Base-by-base conservation (phyloP, 2,113 vertebrate species). In the Vulpes lagopus region DNA sequence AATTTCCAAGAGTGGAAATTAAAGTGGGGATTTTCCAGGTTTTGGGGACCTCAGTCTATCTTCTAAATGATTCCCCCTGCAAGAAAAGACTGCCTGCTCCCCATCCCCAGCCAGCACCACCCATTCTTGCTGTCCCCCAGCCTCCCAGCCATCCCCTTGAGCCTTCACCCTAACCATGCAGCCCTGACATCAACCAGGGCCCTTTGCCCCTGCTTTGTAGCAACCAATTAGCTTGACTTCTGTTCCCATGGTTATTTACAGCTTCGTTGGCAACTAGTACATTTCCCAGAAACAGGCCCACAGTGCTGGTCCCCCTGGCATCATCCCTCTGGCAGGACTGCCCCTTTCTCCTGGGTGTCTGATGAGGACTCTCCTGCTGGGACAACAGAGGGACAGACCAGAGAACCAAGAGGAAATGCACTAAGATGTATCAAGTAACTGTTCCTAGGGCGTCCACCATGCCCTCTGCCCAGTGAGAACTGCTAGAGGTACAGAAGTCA, bases 231-330 rank as follows among this genome's bases (percentile, higher is more conserved):
- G 83, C 87, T 69, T 81, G 62, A 65, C 57, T 69, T 93, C 89
- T 35, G 74, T 97, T 83, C 95, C 96, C 95, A 87, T 86, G 96
- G 88, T 97, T 96, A 95, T 71, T 91, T 94, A 88, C 59, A 82
- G 65, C 82, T 94, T 92, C 8, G 0, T 76, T 92, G 82, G 79
- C 97, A 94, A 92, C 89, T 83, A 64, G 89, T 74, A 6, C 73
- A 83, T 80, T 93, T 84, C 82, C 55, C 83, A 35, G 91, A 86
- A 91, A 62, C 78, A n/a, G 73, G 38, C 85, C 59, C 25, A 5
- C 78, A 49, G 64, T 82, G 51, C 20, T 65, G 59, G 91, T 53
- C 49, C 79, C 11, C 0, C 67, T 25, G 86, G 65, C 95, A 11
- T 60, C 79, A 11, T 60, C 79, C 80, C 49, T 69, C 84, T 78